A percentile compares a stretch with the other conserved stretches of the same genome.
phyloP scores from a whole-genome alignment of 2,888 invertebrate genomes.

The Xanthorhoe spadicearia region DNA sequence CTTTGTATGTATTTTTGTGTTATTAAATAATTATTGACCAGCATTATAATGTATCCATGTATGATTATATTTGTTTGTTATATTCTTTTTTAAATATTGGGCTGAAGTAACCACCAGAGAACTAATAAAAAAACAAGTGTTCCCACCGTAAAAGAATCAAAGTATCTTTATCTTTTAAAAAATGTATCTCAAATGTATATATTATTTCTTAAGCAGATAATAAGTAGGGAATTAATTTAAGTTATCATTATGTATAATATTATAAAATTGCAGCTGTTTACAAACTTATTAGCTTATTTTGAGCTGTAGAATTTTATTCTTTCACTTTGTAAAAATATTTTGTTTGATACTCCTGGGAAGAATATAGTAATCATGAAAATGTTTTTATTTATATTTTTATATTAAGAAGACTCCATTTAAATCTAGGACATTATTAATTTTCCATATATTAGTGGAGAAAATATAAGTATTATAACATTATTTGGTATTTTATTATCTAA shows the following conservation, averaged over 20 bases:
- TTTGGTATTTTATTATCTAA: conserved; percentile 50
- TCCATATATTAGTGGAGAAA: conserved; percentile 67
- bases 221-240: conserved; percentile 47
- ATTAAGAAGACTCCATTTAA: conserved; percentile 62
- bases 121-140: conserved; percentile 72
- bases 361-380: conserved; percentile 48
- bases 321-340: conserved; percentile 33
- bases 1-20: background rate
- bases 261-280: conserved; percentile 16
- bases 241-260: conserved; percentile 28
- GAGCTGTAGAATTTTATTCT: conserved; percentile 7
- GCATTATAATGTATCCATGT: conserved; percentile 7
- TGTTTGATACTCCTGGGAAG: conserved; percentile 45
- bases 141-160: conserved; percentile 81
- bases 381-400: conserved; percentile 66
- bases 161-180: conserved; percentile 69
- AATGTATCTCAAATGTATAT: conserved; percentile 67
- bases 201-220: conserved; percentile 62
- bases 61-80: conserved; percentile 20
- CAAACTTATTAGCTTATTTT: conserved; percentile 7
- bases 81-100: conserved; percentile 40
- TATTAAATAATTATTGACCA: background rate
- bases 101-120: conserved; percentile 75
- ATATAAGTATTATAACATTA: conserved; percentile 72
- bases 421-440: conserved; percentile 65